A percentile compares a stretch with the other conserved stretches of the same genome.
Evolutionary conservation across 2,797 vertebrate genomes (phyloP).

Genomic region (Sebastes itinus): DNA sequence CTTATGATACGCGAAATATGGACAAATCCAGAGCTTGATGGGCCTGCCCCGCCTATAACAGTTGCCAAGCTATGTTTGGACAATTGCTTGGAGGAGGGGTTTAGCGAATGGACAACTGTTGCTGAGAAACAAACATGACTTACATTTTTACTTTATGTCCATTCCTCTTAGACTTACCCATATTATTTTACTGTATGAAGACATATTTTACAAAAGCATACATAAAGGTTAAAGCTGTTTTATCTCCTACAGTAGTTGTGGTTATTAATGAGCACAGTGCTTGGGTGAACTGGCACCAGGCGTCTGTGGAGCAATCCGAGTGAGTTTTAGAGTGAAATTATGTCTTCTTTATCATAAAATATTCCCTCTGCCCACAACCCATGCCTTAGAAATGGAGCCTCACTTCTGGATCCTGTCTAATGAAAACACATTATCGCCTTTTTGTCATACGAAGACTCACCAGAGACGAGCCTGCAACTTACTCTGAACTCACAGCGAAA

Average conservation of each 20-base stretch:
- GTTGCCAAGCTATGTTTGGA: not conserved
- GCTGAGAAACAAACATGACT: not conserved
- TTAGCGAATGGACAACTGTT: not conserved
- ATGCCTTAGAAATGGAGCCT: not conserved
- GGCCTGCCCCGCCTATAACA: too few species aligned
- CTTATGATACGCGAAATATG: not conserved
- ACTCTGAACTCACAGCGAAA: constrained; percentile 31
- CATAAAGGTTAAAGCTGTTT: not conserved
- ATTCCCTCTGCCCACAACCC: constrained; percentile 1
- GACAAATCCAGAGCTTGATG: not conserved
- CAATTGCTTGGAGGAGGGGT: not conserved
- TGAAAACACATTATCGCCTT: constrained; percentile 27
- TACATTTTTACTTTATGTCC: not conserved
- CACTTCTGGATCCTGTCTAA: constrained; percentile 10
- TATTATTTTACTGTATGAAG: not conserved
- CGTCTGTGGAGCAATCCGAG: not conserved
- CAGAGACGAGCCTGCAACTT: constrained; percentile 29
- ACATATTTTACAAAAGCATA: too few species aligned
- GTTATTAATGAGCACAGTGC: not conserved
- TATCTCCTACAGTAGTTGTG: not conserved
- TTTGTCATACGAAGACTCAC: constrained; percentile 14
- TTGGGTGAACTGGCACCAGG: not conserved
- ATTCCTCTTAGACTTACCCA: not conserved
- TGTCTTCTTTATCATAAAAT: constrained; percentile 3
- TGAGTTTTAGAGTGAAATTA: not conserved